These are phyloP conservation scores for Tryphoninae sp. DNA, from an alignment of 2,888 invertebrate genomes.

Conservation along the genomic window DNA sequence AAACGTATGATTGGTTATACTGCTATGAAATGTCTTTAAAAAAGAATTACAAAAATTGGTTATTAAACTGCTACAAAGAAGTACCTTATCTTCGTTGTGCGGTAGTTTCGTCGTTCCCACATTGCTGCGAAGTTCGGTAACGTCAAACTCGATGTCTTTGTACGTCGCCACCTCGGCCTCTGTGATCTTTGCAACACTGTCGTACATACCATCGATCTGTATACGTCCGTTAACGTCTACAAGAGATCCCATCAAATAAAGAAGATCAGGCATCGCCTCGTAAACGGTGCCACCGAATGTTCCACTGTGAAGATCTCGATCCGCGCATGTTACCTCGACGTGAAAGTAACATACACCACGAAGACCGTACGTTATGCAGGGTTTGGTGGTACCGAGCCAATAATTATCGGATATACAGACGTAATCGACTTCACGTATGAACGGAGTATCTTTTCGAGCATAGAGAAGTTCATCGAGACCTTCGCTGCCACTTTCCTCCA, in stretches of 20 bases:
- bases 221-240: conserved; percentile 95
- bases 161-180: conserved; percentile 89
- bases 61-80: too few species aligned
- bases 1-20: too few species aligned
- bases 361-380: conserved; percentile 98
- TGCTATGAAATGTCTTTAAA: not conserved
- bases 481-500: conserved; percentile 99
- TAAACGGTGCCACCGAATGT: conserved; percentile 96
- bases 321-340: conserved; percentile 93
- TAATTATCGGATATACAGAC: conserved; percentile 99
- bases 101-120: conserved; percentile 87
- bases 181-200: conserved; percentile 90
- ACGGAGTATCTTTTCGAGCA: conserved; percentile 86
- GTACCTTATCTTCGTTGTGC: conserved; percentile 89
- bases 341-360: conserved; percentile 96
- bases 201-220: conserved; percentile 90
- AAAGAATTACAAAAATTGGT: not conserved
- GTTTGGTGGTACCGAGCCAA: conserved; percentile 98
- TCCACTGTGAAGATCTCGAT: conserved; percentile 97
- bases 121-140: conserved; percentile 88
- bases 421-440: conserved; percentile 93
- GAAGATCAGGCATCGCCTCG: conserved; percentile 95
- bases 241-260: conserved; percentile 91
- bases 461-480: conserved; percentile 94
- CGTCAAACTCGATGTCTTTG: conserved; percentile 92